phyloP scores from a whole-genome alignment of 2,113 vertebrate species.

The Sclerurus mexicanus region DNA sequence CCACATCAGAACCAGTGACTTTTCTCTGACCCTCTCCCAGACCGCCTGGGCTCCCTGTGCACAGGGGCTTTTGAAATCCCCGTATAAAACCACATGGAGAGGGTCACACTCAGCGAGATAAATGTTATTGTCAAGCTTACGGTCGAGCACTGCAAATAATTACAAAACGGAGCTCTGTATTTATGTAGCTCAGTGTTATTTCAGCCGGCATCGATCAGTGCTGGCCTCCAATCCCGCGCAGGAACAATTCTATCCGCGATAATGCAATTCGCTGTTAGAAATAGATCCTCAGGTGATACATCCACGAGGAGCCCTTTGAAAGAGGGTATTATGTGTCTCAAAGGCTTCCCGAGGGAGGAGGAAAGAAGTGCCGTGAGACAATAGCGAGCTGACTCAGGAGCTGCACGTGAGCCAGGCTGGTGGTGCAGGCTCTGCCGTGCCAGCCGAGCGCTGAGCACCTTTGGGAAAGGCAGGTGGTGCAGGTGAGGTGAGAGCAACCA shows the following conservation, averaged over 20 bases:
- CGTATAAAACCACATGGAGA: neutral
- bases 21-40: neutral
- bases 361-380: neutral
- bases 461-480: neutral
- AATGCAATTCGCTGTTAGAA: neutral
- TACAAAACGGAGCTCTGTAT: neutral
- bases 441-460: neutral
- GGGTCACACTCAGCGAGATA: neutral
- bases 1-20: neutral
- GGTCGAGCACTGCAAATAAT: constrained; percentile 21
- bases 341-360: neutral
- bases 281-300: neutral
- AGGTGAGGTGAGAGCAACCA: neutral
- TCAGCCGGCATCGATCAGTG: neutral
- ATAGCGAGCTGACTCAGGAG: neutral
- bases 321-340: neutral
- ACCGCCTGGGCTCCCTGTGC: neutral
- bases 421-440: neutral
- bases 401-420: neutral
- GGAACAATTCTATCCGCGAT: neutral
- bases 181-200: neutral
- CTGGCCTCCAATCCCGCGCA: neutral
- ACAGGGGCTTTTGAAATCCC: neutral
- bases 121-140: neutral
- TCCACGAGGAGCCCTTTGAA: neutral